Evolutionary conservation across 2,113 vertebrate genomes (phyloP), one percentile per base, ranked within the genome.

Genomic region (Scopus umbretta): DNA sequence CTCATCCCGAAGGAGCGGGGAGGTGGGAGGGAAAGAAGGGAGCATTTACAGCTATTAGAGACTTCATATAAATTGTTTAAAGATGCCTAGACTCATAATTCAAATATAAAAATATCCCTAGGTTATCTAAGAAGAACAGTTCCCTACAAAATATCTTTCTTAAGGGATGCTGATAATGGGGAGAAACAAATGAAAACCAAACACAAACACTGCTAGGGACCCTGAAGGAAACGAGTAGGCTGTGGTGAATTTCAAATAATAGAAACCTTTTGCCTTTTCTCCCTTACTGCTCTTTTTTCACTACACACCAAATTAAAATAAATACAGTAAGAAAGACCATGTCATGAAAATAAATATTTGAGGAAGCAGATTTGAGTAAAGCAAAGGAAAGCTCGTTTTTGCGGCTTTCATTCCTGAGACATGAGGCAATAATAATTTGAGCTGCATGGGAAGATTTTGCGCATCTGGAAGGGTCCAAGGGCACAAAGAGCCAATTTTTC

Each of bases 121-220:
- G 91, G 88, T 95, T 96, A 92, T 75, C 76, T n/a, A 45, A 82
- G 82, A 94, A 71, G 85, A 90, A 75, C 67, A 88, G 40, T 20
- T 83, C 58, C 52, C 56, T 29, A 56, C 83, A 72, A 90, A 94
- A 66, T 38, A 36, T 82, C 68, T 92, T 91, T 83, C 62, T 92
- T 94, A 85, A 72, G 80, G 52, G 78, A 40, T 88, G 66, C 42
- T 93, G 95, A 43, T 95, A 95, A 94, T 1, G 0, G 88, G 63
- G 42, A 76, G 65, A 95, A 96, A 94, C 83, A 96, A 96, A 96
- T 86, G 92, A 97, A 95, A 95, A 85, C 36, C 86, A 93, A 97
- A 92, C 40, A 62, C 42, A 59, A 65, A 55, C 78, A 34, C 56
- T 67, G 42, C 2, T 6, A 74, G 76, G 85, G 84, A 74, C 56